These are phyloP conservation scores for Drosophila anomalata DNA, from an alignment of 2,888 invertebrate genomes.

Conservation along the genomic window DNA sequence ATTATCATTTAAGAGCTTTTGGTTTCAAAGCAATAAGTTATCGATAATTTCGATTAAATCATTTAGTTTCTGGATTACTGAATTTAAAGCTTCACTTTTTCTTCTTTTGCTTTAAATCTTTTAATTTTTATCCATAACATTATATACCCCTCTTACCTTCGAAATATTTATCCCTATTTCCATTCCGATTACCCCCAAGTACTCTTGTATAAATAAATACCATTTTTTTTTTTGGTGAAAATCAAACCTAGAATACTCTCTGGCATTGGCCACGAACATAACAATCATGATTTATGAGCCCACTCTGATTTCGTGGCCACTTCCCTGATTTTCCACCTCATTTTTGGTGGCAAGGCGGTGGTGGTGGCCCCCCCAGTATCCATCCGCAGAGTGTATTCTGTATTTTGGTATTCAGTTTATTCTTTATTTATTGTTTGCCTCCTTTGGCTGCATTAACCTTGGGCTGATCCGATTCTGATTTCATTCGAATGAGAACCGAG, in stretches of 20 bases:
- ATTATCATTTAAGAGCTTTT: too few relatives aligned
- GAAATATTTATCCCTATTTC: too few relatives aligned
- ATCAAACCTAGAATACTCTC: constrained; percentile 1
- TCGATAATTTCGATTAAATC: too few relatives aligned
- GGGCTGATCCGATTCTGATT: constrained; percentile 32
- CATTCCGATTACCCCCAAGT: neutral
- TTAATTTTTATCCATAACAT: too few relatives aligned
- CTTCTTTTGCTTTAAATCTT: too few relatives aligned
- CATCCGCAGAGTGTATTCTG: constrained; percentile 1
- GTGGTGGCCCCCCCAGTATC: neutral
- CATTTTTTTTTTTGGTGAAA: constrained; percentile 1
- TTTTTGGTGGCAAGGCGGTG: neutral
- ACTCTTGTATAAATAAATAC: constrained; percentile 1
- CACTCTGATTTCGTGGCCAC: neutral
- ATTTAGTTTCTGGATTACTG: too few relatives aligned
- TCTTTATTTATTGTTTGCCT: constrained; percentile 39
- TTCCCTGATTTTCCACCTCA: neutral
- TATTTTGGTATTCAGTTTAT: constrained; percentile 16
- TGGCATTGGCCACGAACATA: neutral
- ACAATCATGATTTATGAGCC: constrained; percentile 29
- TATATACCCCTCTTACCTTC: too few relatives aligned
- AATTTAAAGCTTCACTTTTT: too few relatives aligned
- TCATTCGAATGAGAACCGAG: neutral
- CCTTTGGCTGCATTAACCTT: constrained; percentile 47
- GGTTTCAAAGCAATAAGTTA: too few relatives aligned